A percentile compares a stretch with the other conserved stretches of the same genome.
phyloP scores from a whole-genome alignment of 92 coral and sea anemone genomes.

The Diadumene lineata region DNA sequence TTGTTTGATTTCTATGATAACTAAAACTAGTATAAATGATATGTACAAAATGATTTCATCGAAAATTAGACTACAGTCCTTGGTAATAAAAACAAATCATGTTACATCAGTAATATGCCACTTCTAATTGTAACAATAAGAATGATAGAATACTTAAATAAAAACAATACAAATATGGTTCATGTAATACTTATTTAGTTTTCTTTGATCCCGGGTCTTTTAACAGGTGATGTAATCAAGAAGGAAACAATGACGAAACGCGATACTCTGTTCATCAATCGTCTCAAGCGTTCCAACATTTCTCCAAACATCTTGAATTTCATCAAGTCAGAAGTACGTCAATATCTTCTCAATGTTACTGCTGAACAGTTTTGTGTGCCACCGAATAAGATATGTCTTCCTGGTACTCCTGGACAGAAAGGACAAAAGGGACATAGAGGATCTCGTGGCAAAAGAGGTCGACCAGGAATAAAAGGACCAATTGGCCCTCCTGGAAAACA shows the following conservation, averaged over 20 bases:
- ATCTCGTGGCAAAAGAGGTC: conserved; percentile 2
- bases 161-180: too few relatives aligned
- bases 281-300: neutral
- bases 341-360: neutral
- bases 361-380: neutral
- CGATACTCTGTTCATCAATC: too few relatives aligned
- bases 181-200: neutral
- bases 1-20: too few relatives aligned
- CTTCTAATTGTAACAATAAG: too few relatives aligned
- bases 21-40: too few relatives aligned
- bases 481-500: conserved; percentile 1
- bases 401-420: neutral
- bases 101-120: too few relatives aligned
- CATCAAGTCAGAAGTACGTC: neutral
- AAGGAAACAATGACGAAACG: neutral
- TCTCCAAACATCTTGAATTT: neutral
- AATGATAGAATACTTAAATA: too few relatives aligned
- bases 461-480: neutral
- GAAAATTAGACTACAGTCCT: too few relatives aligned
- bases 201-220: too few relatives aligned
- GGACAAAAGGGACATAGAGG: neutral
- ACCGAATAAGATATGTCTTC: neutral
- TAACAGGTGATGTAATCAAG: conserved; percentile 37
- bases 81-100: too few relatives aligned
- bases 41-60: too few relatives aligned